These are phyloP conservation scores for Leucoraja ocellata DNA, from an alignment of 2,797 vertebrate genomes.

Conservation along the genomic window DNA sequence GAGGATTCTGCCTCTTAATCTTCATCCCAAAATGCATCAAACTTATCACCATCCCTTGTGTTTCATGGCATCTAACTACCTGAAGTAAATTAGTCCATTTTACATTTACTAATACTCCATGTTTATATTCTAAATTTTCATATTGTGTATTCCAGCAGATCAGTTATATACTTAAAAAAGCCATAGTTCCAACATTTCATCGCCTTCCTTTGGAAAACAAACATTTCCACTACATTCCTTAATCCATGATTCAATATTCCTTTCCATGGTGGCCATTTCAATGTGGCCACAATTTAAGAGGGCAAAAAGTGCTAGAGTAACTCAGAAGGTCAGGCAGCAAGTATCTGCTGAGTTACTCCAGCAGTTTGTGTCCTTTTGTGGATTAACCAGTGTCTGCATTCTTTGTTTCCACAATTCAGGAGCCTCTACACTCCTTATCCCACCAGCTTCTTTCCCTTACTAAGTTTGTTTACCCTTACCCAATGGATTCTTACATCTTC, in stretches of 20 bases:
- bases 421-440: too few relatives aligned
- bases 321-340: too few relatives aligned
- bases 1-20: neutral
- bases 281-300: too few relatives aligned
- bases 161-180: neutral
- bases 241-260: too few relatives aligned
- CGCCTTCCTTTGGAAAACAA: neutral
- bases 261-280: neutral
- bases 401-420: too few relatives aligned
- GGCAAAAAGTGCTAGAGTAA: too few relatives aligned
- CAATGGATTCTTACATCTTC: too few relatives aligned
- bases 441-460: too few relatives aligned
- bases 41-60: neutral
- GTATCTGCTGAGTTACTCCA: too few relatives aligned
- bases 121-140: neutral
- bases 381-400: too few relatives aligned
- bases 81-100: neutral
- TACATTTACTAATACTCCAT: neutral
- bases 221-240: neutral
- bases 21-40: neutral
- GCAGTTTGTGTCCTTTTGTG: too few relatives aligned
- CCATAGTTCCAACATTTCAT: neutral
- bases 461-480: too few relatives aligned
- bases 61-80: neutral
- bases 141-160: neutral